Evolutionary conservation across 1,140 invertebrate genomes (phyloP).

Genomic region (Cydia pomonella): DNA sequence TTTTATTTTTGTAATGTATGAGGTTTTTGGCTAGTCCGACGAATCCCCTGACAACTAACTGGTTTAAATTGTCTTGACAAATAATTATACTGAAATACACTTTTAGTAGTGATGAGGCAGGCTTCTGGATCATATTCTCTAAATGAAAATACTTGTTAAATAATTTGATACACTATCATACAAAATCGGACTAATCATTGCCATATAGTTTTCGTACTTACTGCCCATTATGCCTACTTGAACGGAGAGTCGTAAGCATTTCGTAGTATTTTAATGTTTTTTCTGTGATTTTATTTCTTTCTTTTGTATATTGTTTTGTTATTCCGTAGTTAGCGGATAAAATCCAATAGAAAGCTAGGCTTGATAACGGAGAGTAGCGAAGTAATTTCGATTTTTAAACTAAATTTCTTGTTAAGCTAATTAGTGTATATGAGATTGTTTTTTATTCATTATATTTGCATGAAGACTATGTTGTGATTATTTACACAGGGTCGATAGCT

Average conservation of each 20-base stretch:
- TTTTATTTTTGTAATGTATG: constrained; percentile 40
- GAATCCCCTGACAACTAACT: constrained; percentile 16
- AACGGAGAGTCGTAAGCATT: constrained; percentile 47
- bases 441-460: constrained; percentile 15
- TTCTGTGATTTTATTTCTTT: constrained; percentile 71
- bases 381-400: constrained; percentile 11
- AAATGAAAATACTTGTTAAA: too few relatives aligned
- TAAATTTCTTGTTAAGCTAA: constrained; percentile 39
- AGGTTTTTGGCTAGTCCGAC: constrained; percentile 68
- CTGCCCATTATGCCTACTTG: constrained; percentile 42
- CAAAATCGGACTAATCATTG: constrained; percentile 68
- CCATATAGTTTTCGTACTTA: constrained; percentile 47
- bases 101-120: background rate
- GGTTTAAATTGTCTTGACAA: constrained; percentile 33
- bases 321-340: constrained; percentile 62
- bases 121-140: background rate
- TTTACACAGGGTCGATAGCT: constrained; percentile 23
- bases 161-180: background rate
- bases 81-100: constrained; percentile 23
- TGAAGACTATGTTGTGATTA: background rate
- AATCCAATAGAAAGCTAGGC: constrained; percentile 67
- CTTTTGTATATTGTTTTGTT: constrained; percentile 57
- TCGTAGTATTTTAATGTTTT: constrained; percentile 61
- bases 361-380: constrained; percentile 32
- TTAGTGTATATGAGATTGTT: constrained; percentile 39